Conservation (phyloP, 1,140 invertebrate genomes). For the Daktulosphaira vitifoliae region DNA sequence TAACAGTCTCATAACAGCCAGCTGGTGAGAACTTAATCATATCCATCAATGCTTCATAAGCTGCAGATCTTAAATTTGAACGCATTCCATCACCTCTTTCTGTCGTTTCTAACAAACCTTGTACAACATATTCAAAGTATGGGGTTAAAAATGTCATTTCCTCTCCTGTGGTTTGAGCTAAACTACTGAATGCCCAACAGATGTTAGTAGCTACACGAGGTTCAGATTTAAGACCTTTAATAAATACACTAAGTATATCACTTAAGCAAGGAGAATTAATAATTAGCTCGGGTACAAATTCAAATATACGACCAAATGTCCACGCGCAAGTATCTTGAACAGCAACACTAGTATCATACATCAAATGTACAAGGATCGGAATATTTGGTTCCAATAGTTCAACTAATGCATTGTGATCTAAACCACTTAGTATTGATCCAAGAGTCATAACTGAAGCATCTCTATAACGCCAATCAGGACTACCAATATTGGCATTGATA, state of each 20-base stretch:
- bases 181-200: conserved; percentile 95
- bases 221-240: conserved; percentile 80
- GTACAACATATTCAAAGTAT: conserved; percentile 88
- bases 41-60: conserved; percentile 98
- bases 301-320: conserved; percentile 95
- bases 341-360: conserved; percentile 85
- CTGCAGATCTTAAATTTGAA: conserved; percentile 67
- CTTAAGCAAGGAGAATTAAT: conserved; percentile 63
- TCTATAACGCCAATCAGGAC: conserved; percentile 84
- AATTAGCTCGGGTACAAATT: conserved; percentile 90
- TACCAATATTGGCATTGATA: conserved; percentile 88
- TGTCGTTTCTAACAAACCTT: conserved; percentile 84
- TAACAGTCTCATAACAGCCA: conserved; percentile 93
- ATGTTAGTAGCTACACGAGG: conserved; percentile 95
- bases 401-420: conserved; percentile 76
- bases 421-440: conserved; percentile 88
- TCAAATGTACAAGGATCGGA: conserved; percentile 83
- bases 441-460: conserved; percentile 99
- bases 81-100: conserved; percentile 79
- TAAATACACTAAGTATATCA: conserved; percentile 77
- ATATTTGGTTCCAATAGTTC: conserved; percentile 93
- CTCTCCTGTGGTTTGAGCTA: conserved; percentile 86
- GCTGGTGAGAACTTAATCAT: conserved; percentile 97
- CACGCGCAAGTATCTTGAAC: conserved; percentile 96
- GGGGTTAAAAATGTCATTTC: conserved; percentile 87